Percentiles rank a stretch among this genome's conserved stretches.
Evolutionary conservation across 2,888 invertebrate genomes (phyloP).

Genomic region (Conchocele bisecta): DNA sequence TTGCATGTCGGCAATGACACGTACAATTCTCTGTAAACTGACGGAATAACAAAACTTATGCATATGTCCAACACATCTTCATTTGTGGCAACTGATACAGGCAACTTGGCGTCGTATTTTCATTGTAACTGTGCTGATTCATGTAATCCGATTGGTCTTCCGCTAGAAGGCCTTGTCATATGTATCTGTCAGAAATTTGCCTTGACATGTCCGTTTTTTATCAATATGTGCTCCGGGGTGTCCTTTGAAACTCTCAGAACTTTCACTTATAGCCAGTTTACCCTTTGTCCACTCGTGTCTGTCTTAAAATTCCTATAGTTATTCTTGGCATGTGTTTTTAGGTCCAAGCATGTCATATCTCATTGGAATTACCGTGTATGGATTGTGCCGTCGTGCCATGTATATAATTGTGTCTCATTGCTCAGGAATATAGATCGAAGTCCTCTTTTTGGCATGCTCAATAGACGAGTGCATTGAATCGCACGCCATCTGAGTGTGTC

Average conservation of each 20-base stretch:
- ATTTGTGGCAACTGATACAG: constrained; percentile 1
- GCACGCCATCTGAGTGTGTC: constrained; percentile 23
- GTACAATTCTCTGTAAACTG: neutral
- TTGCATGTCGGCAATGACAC: neutral
- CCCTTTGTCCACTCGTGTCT: neutral
- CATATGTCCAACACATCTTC: constrained; percentile 10
- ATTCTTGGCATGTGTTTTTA: neutral
- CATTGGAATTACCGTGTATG: too few species aligned
- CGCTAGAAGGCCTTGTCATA: too few species aligned
- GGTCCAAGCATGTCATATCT: constrained; percentile 10
- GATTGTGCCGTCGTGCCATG: constrained; percentile 15
- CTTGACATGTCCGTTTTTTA: neutral
- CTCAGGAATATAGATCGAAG: constrained; percentile 10
- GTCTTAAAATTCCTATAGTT: too few species aligned
- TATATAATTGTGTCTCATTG: constrained; percentile 22
- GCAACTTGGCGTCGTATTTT: constrained; percentile 2
- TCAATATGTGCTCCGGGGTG: neutral
- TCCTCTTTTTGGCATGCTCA: constrained; percentile 15
- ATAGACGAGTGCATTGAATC: constrained; percentile 14
- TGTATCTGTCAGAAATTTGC: neutral
- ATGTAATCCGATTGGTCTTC: neutral
- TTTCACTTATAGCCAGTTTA: constrained; percentile 21
- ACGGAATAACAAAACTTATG: neutral
- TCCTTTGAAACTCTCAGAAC: neutral
- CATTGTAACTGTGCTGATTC: too few species aligned